These are phyloP conservation scores for Escarpia spicata DNA, from an alignment of 2,888 invertebrate genomes.

Conservation along the genomic window DNA sequence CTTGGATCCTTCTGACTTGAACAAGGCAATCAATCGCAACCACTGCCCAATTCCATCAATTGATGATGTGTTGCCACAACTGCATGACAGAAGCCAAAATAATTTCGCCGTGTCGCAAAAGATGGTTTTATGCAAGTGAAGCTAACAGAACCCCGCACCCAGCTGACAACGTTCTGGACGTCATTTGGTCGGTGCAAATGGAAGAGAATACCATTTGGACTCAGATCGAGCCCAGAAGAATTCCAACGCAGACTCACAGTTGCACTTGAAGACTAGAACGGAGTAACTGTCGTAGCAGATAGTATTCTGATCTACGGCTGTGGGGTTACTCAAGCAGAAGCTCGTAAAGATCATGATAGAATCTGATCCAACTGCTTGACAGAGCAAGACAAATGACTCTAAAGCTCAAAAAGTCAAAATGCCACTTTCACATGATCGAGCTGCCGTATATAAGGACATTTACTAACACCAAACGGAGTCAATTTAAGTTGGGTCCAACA, in stretches of 20 bases:
- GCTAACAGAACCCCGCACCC: slow-evolving; percentile 32
- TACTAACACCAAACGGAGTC: background rate
- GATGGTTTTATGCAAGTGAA: slow-evolving; percentile 39
- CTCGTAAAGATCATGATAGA: slow-evolving; percentile 35
- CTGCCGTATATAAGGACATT: slow-evolving; percentile 36
- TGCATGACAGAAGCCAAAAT: slow-evolving; percentile 37
- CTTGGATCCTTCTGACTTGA: slow-evolving; percentile 37
- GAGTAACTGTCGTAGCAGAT: slow-evolving; percentile 40
- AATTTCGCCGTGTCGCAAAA: slow-evolving; percentile 38
- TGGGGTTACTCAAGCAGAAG: slow-evolving; percentile 34
- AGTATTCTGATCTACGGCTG: slow-evolving; percentile 39
- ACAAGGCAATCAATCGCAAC: slow-evolving; percentile 36
- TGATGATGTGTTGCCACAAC: slow-evolving; percentile 38
- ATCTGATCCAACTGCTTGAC: slow-evolving; percentile 33
- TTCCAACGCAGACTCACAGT: slow-evolving; percentile 39
- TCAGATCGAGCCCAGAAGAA: slow-evolving; percentile 38
- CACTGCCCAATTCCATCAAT: slow-evolving; percentile 32
- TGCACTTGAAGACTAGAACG: slow-evolving; percentile 40
- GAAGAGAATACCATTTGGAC: slow-evolving; percentile 41
- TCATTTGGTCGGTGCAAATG: slow-evolving; percentile 42
- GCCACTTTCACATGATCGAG: slow-evolving; percentile 34
- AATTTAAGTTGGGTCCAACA: background rate
- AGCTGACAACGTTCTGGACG: slow-evolving; percentile 41
- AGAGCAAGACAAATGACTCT: slow-evolving; percentile 14
- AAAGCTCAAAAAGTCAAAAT: slow-evolving; percentile 29